phyloP scores from a whole-genome alignment of 2,113 vertebrate genomes.

The Cariama cristata region DNA sequence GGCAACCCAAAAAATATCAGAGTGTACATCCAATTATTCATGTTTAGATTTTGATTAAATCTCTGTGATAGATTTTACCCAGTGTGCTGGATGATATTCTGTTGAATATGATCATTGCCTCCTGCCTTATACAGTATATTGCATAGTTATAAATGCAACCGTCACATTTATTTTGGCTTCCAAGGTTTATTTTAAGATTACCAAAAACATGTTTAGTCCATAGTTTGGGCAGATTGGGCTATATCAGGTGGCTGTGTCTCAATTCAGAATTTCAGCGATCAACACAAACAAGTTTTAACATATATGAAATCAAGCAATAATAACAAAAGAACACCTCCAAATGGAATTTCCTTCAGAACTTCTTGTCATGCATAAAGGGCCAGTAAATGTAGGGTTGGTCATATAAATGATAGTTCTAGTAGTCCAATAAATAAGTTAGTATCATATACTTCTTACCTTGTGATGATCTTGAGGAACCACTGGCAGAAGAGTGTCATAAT shows the following conservation, averaged over 20 bases:
- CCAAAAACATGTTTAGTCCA: neutral
- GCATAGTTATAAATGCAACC: neutral
- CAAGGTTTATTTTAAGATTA: neutral
- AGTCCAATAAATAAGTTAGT: neutral
- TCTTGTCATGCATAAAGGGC: neutral
- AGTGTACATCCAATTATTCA: neutral
- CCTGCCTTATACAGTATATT: neutral
- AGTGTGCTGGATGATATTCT: neutral
- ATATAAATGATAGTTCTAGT: neutral
- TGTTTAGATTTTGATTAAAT: conserved; percentile 22
- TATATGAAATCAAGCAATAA: neutral
- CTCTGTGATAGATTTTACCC: neutral
- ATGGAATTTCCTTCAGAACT: neutral
- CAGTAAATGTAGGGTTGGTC: neutral
- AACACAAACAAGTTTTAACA: neutral
- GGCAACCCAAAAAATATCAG: neutral
- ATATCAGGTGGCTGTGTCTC: neutral
- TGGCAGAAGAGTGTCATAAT: neutral
- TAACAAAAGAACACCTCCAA: neutral
- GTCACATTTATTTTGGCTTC: neutral
- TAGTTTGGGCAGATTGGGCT: neutral
- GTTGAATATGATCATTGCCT: neutral
- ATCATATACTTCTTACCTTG: neutral
- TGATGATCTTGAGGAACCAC: neutral
- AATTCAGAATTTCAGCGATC: neutral